These are phyloP conservation scores for Leuciscus idus DNA, from an alignment of 2,113 vertebrate genomes.

Conservation along the genomic window DNA sequence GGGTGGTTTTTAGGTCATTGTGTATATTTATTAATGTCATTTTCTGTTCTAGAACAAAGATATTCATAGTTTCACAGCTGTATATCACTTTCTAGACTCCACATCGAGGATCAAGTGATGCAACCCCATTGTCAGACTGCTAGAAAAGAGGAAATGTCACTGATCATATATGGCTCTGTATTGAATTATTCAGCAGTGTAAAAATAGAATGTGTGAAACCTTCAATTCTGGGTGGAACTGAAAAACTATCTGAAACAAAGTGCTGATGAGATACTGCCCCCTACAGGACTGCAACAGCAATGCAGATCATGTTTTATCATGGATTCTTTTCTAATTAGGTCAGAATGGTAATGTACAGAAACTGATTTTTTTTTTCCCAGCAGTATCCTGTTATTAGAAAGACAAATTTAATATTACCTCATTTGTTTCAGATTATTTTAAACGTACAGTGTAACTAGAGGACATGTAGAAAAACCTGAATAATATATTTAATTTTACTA, in stretches of 20 bases:
- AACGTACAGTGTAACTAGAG: not conserved
- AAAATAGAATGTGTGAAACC: slow-evolving; percentile 61
- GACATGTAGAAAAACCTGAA: not conserved
- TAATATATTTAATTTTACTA: not conserved
- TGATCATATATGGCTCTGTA: slow-evolving; percentile 57
- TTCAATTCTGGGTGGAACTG: slow-evolving; percentile 41
- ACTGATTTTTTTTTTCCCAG: no score
- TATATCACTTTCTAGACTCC: slow-evolving; percentile 26
- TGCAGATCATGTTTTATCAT: not conserved
- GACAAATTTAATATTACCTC: not conserved
- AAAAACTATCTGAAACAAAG: not conserved
- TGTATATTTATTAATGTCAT: slow-evolving; percentile 45
- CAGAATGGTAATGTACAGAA: not conserved
- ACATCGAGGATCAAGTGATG: slow-evolving; percentile 58
- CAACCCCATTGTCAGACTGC: slow-evolving; percentile 51
- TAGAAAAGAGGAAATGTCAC: slow-evolving; percentile 49
- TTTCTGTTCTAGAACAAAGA: slow-evolving; percentile 47
- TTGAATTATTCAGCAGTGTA: slow-evolving; percentile 58
- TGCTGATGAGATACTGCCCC: slow-evolving; percentile 38
- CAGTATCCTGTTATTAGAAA: not conserved
- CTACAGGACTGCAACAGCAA: slow-evolving; percentile 16
- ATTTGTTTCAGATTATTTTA: not conserved
- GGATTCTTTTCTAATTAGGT: slow-evolving; percentile 21
- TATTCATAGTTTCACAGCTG: slow-evolving; percentile 41
- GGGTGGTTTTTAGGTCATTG: slow-evolving; percentile 21